Base-by-base conservation (phyloP, 2,797 vertebrate genomes). In the Erpetoichthys calabaricus region DNA sequence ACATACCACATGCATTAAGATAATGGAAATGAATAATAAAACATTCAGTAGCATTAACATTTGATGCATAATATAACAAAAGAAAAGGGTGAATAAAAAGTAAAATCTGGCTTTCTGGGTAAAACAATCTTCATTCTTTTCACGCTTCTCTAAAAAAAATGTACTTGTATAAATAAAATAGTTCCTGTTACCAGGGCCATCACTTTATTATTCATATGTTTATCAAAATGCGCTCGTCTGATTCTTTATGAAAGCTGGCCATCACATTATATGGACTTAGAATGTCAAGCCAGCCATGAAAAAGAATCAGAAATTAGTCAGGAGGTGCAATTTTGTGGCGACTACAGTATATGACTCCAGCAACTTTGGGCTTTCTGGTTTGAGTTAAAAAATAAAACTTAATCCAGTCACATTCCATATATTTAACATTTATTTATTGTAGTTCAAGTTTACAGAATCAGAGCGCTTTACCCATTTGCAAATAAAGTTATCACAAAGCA, bases 1-100 rank as follows among this genome's bases (percentile, higher is more conserved):
- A 59, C 68, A 52, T 76, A 77, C 73, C 69, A 67, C 65, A 72
- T 76, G 76, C 81, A 81, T 85, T 81, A 80, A 66, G 74, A 78
- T 79, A 83, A 84, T 82, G 75, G 77, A 80, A 71, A 63, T 4
- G 55, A 67, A 73, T 80, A 56, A 81, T 84, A 70, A 80, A 84
- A 81, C 57, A 82, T 85, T 83, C 57, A 84, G 70, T 56, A 79
- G 76, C 80, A 83, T 86, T 83, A 83, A 81, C 75, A 81, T 82
- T 72, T 77, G 76, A 86, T 84, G 80, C 79, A 81, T 84, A 73
- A 80, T 78, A 78, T 74, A 73, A 25, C 25, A 25, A 25, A 25
- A 25, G 25, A 25, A 25, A 25, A 78, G 72, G 64, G 65, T 65
- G 45, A 66, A 64, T 62, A 65, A 61, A 75, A 72, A 62, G 64